Conservation (phyloP, 64 coral and sea anemone species). For the Stichodactyla mertensii region DNA sequence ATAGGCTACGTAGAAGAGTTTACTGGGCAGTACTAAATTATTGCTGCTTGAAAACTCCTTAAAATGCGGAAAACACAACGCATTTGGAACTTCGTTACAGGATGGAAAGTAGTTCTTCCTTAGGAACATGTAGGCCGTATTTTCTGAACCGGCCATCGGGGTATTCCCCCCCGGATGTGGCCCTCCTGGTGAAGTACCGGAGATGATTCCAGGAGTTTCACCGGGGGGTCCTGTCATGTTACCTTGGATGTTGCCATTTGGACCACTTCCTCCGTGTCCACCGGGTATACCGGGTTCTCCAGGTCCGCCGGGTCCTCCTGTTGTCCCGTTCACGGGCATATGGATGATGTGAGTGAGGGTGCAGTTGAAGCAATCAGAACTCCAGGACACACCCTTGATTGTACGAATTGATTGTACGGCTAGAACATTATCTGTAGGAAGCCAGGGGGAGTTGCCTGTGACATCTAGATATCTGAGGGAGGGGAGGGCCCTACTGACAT, state of each 20-base stretch:
- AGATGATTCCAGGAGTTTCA: neutral
- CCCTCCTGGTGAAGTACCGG: neutral
- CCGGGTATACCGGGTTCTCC: neutral
- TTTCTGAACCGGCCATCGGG: neutral
- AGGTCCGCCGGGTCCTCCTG: neutral
- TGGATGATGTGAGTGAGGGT: neutral
- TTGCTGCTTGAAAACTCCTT: neutral
- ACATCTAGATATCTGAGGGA: constrained; percentile 22
- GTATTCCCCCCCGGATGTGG: too few relatives aligned
- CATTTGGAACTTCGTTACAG: neutral
- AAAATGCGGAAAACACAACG: neutral
- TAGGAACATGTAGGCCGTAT: neutral
- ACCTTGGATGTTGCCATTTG: neutral
- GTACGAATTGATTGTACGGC: neutral
- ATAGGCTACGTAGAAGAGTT: constrained; percentile 41
- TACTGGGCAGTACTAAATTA: neutral
- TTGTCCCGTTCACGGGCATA: neutral
- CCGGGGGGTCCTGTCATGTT: neutral
- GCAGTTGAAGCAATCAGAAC: constrained; percentile 30
- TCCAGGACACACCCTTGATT: constrained; percentile 38
- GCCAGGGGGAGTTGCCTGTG: constrained; percentile 33
- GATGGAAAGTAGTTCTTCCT: constrained; percentile 18
- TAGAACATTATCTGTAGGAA: constrained; percentile 32
- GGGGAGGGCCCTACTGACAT: constrained; percentile 19
- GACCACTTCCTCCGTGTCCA: neutral